A percentile compares a stretch with the other conserved stretches of the same genome.
Evolutionary conservation across 2,888 invertebrate genomes (phyloP).

Genomic region (Parochlus steinenii): DNA sequence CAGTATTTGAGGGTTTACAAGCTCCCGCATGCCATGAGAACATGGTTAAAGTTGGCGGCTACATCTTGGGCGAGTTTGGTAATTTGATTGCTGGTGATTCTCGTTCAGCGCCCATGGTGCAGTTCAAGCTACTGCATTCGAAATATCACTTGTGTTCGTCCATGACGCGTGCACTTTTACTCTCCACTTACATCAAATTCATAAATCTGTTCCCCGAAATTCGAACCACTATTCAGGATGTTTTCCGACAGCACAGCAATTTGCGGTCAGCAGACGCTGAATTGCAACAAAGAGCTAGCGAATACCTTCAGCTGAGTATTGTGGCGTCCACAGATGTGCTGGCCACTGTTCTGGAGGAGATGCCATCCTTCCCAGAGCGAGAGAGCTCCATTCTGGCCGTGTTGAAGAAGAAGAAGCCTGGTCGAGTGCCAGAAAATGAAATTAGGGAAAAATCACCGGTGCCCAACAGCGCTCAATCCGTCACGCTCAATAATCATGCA

Average conservation of each 20-base stretch:
- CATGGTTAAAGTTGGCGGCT: conserved; percentile 99
- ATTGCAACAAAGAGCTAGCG: conserved; percentile 93
- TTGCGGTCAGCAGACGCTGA: conserved; percentile 95
- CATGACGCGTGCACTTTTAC: conserved; percentile 85
- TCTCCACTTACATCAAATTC: conserved; percentile 98
- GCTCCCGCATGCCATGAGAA: conserved; percentile 99
- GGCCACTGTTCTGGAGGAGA: conserved; percentile 96
- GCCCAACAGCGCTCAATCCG: conserved; percentile 32
- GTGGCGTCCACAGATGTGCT: conserved; percentile 93
- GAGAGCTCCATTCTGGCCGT: conserved; percentile 96
- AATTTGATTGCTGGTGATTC: conserved; percentile 98
- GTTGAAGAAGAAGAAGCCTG: conserved; percentile 95
- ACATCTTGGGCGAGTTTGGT: conserved; percentile 97
- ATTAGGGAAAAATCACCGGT: conserved; percentile 67
- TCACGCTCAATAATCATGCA: conserved; percentile 29
- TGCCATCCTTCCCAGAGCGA: conserved; percentile 98
- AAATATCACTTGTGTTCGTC: conserved; percentile 98
- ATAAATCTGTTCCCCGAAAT: conserved; percentile 99
- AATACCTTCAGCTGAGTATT: conserved; percentile 91
- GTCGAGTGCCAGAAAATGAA: conserved; percentile 78
- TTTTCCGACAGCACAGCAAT: conserved; percentile 88
- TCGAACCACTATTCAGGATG: conserved; percentile 85
- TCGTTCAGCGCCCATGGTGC: conserved; percentile 89
- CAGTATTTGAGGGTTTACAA: conserved; percentile 97
- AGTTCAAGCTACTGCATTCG: conserved; percentile 95